Evolutionary conservation across 2,888 invertebrate species (phyloP).

Genomic region (Acanthoscelides obtectus): DNA sequence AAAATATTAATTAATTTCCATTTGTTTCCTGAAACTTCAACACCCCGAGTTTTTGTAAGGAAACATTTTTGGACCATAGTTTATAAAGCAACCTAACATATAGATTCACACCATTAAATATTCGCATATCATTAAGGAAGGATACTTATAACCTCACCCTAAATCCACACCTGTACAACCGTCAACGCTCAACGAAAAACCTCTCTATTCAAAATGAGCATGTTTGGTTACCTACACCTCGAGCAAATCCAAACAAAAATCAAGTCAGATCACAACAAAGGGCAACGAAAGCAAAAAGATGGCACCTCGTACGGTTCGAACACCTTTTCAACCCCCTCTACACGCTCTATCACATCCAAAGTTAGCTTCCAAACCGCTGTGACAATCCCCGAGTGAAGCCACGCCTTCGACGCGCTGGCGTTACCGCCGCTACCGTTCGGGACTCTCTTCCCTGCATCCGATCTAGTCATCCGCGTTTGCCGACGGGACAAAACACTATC

Average conservation of each 20-base stretch:
- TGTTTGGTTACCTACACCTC: background rate
- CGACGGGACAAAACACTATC: background rate
- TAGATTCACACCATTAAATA: too few species aligned
- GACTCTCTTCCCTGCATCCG: slow-evolving; percentile 21
- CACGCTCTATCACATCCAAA: slow-evolving; percentile 35
- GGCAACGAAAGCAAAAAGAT: background rate
- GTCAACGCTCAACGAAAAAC: background rate
- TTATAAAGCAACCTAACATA: too few species aligned
- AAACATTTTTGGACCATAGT: too few species aligned
- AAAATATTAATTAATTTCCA: too few species aligned
- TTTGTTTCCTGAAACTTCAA: too few species aligned
- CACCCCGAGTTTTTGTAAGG: too few species aligned
- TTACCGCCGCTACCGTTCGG: slow-evolving; percentile 41
- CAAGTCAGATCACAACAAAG: background rate
- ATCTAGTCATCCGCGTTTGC: slow-evolving; percentile 15
- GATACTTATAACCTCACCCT: background rate
- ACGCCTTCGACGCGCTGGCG: slow-evolving; percentile 42
- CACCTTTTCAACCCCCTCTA: background rate
- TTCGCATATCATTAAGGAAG: too few species aligned
- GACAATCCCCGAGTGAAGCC: slow-evolving; percentile 42
- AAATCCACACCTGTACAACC: background rate
- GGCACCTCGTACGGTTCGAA: background rate
- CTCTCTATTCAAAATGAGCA: background rate
- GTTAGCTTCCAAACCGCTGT: slow-evolving; percentile 47
- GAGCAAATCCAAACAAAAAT: background rate